Evolutionary conservation across 2,113 vertebrate genomes (phyloP).

Genomic region (Mus pahari): DNA sequence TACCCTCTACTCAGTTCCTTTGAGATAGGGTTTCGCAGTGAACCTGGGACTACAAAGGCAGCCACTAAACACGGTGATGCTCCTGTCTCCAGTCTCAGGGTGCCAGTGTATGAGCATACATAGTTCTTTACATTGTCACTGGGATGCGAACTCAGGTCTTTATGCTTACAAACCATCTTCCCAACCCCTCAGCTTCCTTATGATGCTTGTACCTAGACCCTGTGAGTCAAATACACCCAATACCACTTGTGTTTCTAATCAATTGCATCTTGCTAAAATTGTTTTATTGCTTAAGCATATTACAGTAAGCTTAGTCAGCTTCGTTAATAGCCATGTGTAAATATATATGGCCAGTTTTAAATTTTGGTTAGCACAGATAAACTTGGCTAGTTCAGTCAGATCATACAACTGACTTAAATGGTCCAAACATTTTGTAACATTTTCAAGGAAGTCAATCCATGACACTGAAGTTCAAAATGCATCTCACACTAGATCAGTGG

Average conservation of each 20-base stretch:
- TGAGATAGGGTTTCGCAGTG: background rate
- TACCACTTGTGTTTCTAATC: background rate
- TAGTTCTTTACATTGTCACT: background rate
- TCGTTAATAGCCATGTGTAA: constrained; percentile 26
- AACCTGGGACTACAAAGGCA: background rate
- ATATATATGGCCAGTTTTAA: constrained; percentile 35
- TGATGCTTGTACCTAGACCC: background rate
- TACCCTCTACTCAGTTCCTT: background rate
- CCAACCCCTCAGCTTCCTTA: background rate
- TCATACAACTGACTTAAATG: constrained; percentile 14
- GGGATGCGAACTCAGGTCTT: background rate
- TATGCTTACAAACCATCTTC: background rate
- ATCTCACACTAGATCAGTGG: background rate
- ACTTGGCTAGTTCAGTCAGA: constrained; percentile 43
- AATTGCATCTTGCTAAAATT: constrained; percentile 3
- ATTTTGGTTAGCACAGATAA: constrained; percentile 56
- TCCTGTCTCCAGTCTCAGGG: background rate
- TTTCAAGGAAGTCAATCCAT: constrained; percentile 57
- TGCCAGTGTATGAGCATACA: background rate
- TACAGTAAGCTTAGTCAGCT: constrained; percentile 8
- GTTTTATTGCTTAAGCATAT: constrained; percentile 38
- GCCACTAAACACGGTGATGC: background rate
- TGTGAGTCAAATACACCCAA: background rate
- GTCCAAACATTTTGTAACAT: constrained; percentile 31
- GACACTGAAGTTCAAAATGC: constrained; percentile 18